Evolutionary conservation across 2,888 invertebrate genomes (phyloP).

Genomic region (Drosophila merina): DNA sequence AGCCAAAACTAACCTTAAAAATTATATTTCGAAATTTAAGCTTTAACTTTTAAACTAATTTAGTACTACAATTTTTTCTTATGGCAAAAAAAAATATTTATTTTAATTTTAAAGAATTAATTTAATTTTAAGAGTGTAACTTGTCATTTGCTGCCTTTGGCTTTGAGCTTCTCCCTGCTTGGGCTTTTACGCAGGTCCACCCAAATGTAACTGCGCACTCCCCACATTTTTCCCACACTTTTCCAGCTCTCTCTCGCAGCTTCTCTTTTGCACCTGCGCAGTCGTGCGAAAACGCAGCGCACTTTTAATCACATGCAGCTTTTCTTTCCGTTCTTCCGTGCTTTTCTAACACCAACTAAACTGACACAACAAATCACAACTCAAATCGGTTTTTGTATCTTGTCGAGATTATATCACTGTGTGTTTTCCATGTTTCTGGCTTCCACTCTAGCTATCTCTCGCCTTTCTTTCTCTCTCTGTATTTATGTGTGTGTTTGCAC

Average conservation of each 20-base stretch:
- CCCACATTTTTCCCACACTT: not conserved
- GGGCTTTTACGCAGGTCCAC: slow-evolving; percentile 34
- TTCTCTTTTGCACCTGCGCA: slow-evolving; percentile 46
- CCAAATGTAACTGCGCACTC: slow-evolving; percentile 21
- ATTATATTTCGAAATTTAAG: not conserved
- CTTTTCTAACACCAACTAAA: slow-evolving; percentile 8
- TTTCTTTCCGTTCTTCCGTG: not conserved
- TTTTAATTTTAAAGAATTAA: not conserved
- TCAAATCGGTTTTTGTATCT: slow-evolving; percentile 12
- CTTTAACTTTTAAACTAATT: not conserved
- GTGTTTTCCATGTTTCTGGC: slow-evolving; percentile 4
- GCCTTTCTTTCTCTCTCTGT: slow-evolving; percentile 36
- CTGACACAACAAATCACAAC: slow-evolving; percentile 46
- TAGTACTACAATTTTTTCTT: no score
- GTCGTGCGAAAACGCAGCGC: slow-evolving; percentile 12
- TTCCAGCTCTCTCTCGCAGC: not conserved
- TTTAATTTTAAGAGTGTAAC: not conserved
- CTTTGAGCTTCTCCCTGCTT: not conserved
- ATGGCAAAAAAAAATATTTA: no score
- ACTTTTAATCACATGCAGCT: slow-evolving; percentile 21
- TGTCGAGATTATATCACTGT: slow-evolving; percentile 22
- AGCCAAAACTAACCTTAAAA: not conserved
- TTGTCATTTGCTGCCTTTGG: not conserved
- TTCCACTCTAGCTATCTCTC: slow-evolving; percentile 1
- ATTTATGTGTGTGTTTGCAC: slow-evolving; percentile 56